Base-by-base conservation (phyloP, 1,140 invertebrate species). In the Onthophagus taurus region DNA sequence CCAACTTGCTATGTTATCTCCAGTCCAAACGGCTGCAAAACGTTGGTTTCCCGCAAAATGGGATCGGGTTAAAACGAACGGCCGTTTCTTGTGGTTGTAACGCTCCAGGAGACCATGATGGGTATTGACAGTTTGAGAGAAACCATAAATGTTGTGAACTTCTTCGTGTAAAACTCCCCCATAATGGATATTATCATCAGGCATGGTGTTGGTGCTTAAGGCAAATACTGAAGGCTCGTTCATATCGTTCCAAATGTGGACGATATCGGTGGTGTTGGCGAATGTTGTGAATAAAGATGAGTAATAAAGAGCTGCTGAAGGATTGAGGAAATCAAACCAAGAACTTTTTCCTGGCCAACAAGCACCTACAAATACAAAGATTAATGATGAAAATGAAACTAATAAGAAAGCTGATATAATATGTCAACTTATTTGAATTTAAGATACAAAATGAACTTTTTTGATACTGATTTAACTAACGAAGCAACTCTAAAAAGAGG, bases 201-300 rank as follows among this genome's bases (percentile, higher is more conserved):
- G 80, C 77, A 94, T 89, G 0, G 90, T 94, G 11, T 94, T 75
- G 69, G 98, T 95, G 0, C 93, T 93, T 0, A 91, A 92, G 66
- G 89, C 97, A 60, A 98, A 98, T 0, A 98, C 91, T n/a, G 86
- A 89, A 0, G 92, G 92, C 59, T 97, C 95, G 57, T 97, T 97
- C 95, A 98, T 97, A 58, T 98, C 95, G 60, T 97, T 97, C 95
- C 95, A 98, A 20, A 89, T 81, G 61, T 88, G 85, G 0, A 94
- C 75, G 55, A 93, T 80, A 11, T 83, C 72, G 16, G 83, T 89
- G 1, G 89, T 85, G 0, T 88, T 90, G 21, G 80, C 69, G 59
- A 89, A 94, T 59, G 81, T 82, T 24, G 82, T 77, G 65, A 87
- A 97, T 44, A 83, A 76, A 18, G 73, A 69, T 0, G 81, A 70